These are phyloP conservation scores for Cydia strobilella DNA, from an alignment of 1,140 invertebrate species.

Conservation along the genomic window DNA sequence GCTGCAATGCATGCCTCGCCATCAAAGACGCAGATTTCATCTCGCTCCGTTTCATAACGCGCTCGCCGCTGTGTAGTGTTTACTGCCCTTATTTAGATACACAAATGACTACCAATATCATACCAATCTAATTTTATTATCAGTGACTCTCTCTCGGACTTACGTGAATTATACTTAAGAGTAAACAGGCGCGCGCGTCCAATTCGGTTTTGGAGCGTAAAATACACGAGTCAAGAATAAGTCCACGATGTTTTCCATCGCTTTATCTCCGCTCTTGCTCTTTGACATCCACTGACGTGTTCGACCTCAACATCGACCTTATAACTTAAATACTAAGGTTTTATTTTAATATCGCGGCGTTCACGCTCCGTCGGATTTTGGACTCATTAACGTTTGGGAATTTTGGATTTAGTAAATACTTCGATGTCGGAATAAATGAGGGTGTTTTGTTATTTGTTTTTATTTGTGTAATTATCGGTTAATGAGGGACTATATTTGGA, in stretches of 20 bases:
- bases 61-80: slow-evolving; percentile 14
- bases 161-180: neutral
- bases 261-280: slow-evolving; percentile 72
- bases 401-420: slow-evolving; percentile 71
- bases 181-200: neutral
- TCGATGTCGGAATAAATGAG: slow-evolving; percentile 32
- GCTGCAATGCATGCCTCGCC: too few species aligned
- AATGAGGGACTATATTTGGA: slow-evolving; percentile 4
- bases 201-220: neutral
- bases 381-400: slow-evolving; percentile 72
- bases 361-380: slow-evolving; percentile 58
- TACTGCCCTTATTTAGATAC: neutral
- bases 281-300: slow-evolving; percentile 72
- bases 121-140: neutral
- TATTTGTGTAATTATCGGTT: slow-evolving; percentile 9
- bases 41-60: slow-evolving; percentile 26
- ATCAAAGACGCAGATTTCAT: slow-evolving; percentile 4
- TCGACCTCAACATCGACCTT: slow-evolving; percentile 53
- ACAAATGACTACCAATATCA: neutral
- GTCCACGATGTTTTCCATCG: slow-evolving; percentile 65
- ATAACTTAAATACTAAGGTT: slow-evolving; percentile 45
- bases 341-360: slow-evolving; percentile 40
- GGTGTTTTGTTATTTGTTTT: slow-evolving; percentile 14
- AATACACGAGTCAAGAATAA: neutral
- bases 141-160: neutral